Percentiles rank a stretch among this genome's conserved stretches.
phyloP scores from a whole-genome alignment of 2,797 vertebrate genomes.

The Picus viridis region DNA sequence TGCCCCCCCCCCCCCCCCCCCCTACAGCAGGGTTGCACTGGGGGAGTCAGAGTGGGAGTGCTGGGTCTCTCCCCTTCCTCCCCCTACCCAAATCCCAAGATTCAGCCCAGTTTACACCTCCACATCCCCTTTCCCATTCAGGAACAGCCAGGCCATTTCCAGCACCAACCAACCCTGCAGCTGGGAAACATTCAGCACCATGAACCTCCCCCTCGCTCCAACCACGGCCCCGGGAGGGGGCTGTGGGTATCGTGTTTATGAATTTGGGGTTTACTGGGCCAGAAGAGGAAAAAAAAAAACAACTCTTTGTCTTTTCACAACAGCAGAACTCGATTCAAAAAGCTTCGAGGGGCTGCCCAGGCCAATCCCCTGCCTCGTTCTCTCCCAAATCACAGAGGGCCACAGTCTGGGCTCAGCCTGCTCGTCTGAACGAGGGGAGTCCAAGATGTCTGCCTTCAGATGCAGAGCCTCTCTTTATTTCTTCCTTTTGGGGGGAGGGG shows the following conservation, averaged over 20 bases:
- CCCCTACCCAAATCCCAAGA: background rate
- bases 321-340: background rate
- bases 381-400: background rate
- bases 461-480: rapidly evolving
- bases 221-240: rapidly evolving
- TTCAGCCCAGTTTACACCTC: background rate
- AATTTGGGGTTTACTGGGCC: background rate
- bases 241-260: background rate
- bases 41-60: background rate
- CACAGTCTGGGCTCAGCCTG: too few relatives aligned
- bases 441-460: rapidly evolving
- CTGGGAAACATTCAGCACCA: rapidly evolving
- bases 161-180: background rate
- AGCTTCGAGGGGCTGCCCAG: background rate
- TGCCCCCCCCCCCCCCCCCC: rapidly evolving
- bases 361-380: background rate
- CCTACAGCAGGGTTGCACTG: background rate
- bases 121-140: background rate
- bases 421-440: rapidly evolving
- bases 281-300: rapidly evolving
- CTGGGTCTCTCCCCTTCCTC: background rate
- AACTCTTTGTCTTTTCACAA: rapidly evolving
- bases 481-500: too few relatives aligned
- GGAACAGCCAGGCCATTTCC: background rate
- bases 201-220: background rate